Percentiles rank a stretch among this genome's conserved stretches.
These are phyloP conservation scores for Stomatorhinus ivindoensis DNA, from an alignment of 2,113 vertebrate species.

Conservation along the genomic window DNA sequence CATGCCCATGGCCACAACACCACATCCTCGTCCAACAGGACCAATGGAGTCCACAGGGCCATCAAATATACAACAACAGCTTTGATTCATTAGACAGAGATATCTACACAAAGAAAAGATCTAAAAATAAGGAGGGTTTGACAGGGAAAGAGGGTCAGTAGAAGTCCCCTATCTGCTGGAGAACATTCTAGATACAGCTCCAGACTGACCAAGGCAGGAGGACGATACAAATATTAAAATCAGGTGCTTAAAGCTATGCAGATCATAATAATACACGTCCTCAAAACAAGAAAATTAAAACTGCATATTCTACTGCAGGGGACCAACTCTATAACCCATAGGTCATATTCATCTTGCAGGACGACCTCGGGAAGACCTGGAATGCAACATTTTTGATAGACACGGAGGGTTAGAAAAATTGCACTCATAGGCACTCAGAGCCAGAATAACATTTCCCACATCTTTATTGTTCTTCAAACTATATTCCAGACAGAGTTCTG, in stretches of 20 bases:
- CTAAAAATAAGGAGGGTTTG: slow-evolving; percentile 11
- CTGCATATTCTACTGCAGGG: background rate
- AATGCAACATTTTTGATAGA: background rate
- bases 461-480: slow-evolving; percentile 18
- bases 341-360: background rate
- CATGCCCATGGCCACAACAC: background rate
- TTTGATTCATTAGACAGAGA: background rate
- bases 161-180: slow-evolving; percentile 20
- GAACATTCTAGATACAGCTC: background rate
- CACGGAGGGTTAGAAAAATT: background rate
- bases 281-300: background rate
- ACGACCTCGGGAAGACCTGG: background rate
- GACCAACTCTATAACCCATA: background rate
- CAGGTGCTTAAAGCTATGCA: background rate
- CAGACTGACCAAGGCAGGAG: background rate
- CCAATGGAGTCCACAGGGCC: background rate
- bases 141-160: slow-evolving; percentile 11
- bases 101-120: background rate
- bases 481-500: background rate
- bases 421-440: background rate
- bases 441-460: slow-evolving; percentile 17
- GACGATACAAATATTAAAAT: background rate
- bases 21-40: background rate
- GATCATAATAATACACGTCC: background rate
- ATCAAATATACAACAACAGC: background rate